phyloP scores from a whole-genome alignment of 2,797 vertebrate species.

The Sebastiscus tertius region DNA sequence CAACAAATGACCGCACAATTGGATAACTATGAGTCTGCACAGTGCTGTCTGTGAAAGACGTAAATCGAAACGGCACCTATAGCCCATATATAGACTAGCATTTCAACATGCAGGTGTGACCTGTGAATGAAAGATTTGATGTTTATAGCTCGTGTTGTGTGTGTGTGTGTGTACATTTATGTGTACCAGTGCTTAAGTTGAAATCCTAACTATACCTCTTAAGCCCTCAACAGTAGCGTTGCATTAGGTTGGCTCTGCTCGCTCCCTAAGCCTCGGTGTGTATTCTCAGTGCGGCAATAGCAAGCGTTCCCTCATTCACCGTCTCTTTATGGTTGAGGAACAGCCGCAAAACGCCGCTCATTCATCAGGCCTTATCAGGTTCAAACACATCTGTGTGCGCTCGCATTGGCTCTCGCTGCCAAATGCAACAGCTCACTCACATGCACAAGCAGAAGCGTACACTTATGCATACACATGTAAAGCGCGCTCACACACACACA shows the following conservation, averaged over 20 bases:
- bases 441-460: conserved; percentile 40
- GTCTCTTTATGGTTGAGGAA: conserved; percentile 67
- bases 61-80: conserved; percentile 15
- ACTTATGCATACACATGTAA: neutral
- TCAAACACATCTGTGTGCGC: conserved; percentile 81
- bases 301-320: conserved; percentile 56
- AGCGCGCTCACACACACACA: conserved; percentile 13
- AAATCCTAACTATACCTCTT: conserved; percentile 64
- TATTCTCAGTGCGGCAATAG: conserved; percentile 62
- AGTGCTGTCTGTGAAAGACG: neutral
- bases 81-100: conserved; percentile 17
- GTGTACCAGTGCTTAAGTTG: conserved; percentile 54
- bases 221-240: conserved; percentile 59
- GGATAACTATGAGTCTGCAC: conserved; percentile 3
- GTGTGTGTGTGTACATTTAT: conserved; percentile 39
- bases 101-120: conserved; percentile 17
- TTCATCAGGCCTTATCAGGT: conserved; percentile 84
- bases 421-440: conserved; percentile 47
- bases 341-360: conserved; percentile 65
- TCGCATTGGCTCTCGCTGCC: conserved; percentile 57
- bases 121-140: conserved; percentile 37
- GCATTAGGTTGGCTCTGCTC: conserved; percentile 66
- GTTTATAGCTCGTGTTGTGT: conserved; percentile 31
- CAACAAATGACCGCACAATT: conserved; percentile 26
- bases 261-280: conserved; percentile 53